Base-by-base conservation (phyloP, 2,888 invertebrate genomes). In the Artemia sinica region DNA sequence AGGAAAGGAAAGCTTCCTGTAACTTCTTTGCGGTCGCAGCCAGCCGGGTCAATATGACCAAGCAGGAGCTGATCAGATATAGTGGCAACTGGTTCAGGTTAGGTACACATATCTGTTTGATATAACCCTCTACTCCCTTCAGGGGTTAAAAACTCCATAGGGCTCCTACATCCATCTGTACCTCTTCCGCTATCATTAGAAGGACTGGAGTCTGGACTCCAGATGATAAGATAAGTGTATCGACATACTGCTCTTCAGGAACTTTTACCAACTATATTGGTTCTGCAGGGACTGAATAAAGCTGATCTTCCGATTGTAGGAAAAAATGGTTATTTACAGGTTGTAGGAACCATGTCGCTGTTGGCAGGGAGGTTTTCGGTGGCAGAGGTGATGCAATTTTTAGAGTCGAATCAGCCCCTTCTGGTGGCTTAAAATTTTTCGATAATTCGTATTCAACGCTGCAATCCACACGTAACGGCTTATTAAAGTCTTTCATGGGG, bases 301-400 rank as follows among this genome's bases (percentile, higher is more conserved):
- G n/a, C 58, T 58, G 58, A 18, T 58, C 58, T 18, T 58, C 58
- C 1, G 58, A 58, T 10, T 58, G 58, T 14, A 58, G 14, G n/a
- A 58, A 58, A 58, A 14, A 58, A 58, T 58, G 58, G 58, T 58
- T 58, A 58, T 58, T 58, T 58, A 58, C 58, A 58, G 58, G 58
- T 18, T 58, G 58, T 58, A 58, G 58, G 58, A 58, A 14, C 58
- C 58, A 58, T 14, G 58, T 58, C 18, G 58, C 58, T 58, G 58
- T 58, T 58, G 58, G 58, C 58, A 58, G 58, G 58, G n/a, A 8
- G 18, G n/a, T 58, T 58, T 58, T 58, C 58, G 58, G 58, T 58
- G 9, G n/a, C 18, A n/a, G 58, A 14, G 58, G 58, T n/a, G 58
- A 58, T n/a, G 58, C 58, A 58, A 58, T 58, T 18, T 58, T 58